phyloP scores from a whole-genome alignment of 2,888 invertebrate species.

The Desoria tigrina region DNA sequence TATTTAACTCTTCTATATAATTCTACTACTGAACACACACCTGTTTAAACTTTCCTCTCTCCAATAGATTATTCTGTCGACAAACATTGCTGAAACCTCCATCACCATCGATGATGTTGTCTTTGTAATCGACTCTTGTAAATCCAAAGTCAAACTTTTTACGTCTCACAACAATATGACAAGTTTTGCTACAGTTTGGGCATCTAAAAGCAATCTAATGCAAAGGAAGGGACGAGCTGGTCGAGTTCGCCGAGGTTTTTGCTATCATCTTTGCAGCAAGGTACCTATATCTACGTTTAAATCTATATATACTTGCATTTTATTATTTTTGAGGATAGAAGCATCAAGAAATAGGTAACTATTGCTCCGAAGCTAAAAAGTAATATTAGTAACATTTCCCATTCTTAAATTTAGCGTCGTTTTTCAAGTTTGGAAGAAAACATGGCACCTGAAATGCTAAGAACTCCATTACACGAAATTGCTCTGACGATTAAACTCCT shows the following conservation, averaged over 20 bases:
- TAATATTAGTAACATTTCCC: neutral
- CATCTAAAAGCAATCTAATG: constrained; percentile 89
- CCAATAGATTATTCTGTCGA: constrained; percentile 89
- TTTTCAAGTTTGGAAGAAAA: constrained; percentile 78
- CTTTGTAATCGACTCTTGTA: constrained; percentile 95
- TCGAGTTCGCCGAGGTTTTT: constrained; percentile 87
- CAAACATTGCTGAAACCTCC: constrained; percentile 97
- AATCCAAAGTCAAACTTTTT: constrained; percentile 95
- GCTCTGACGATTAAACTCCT: constrained; percentile 88
- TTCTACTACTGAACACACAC: neutral
- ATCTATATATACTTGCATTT: neutral
- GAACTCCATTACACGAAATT: constrained; percentile 93
- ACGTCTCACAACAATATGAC: constrained; percentile 99
- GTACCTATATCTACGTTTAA: constrained; percentile 6
- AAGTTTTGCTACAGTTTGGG: constrained; percentile 86
- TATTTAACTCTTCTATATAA: constrained; percentile 2
- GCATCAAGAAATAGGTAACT: no score
- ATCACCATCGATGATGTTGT: constrained; percentile 98
- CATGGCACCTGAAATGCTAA: constrained; percentile 94
- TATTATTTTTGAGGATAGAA: no score
- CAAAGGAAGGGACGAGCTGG: constrained; percentile 95
- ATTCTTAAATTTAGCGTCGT: neutral
- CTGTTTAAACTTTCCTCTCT: neutral
- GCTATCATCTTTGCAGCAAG: constrained; percentile 85
- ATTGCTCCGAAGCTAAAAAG: no score